phyloP scores from a whole-genome alignment of 2,888 invertebrate species.

The Phengaris arion region DNA sequence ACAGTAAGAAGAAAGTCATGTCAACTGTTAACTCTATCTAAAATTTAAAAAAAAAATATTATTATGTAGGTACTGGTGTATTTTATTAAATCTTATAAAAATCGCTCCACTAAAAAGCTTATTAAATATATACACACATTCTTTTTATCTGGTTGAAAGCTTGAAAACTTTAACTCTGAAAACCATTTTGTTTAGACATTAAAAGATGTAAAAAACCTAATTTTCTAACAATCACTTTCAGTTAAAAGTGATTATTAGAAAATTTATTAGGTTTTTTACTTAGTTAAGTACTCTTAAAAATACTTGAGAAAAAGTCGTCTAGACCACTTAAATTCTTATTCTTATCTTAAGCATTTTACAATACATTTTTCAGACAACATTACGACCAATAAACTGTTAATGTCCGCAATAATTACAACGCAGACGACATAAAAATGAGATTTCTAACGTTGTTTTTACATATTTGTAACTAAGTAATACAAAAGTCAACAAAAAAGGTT shows the following conservation, averaged over 20 bases:
- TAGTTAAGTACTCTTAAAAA: neutral
- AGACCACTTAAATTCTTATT: conserved; percentile 1
- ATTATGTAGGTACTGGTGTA: no score
- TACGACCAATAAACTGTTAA: neutral
- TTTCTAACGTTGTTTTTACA: neutral
- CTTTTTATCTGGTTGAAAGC: no score
- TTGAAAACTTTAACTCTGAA: neutral
- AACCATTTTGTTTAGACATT: conserved; percentile 1
- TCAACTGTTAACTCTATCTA: no score
- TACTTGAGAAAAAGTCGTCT: neutral
- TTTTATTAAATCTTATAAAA: no score
- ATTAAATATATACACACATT: no score
- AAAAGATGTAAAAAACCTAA: neutral
- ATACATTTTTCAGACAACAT: neutral
- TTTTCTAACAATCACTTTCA: conserved; percentile 1
- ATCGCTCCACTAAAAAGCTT: no score
- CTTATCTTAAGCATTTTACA: neutral
- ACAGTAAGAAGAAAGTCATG: no score
- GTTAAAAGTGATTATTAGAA: no score
- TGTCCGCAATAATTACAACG: neutral
- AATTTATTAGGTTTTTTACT: no score
- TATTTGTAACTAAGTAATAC: neutral
- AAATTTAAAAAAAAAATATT: no score
- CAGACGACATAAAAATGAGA: neutral
- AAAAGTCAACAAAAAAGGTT: neutral